phyloP scores from a whole-genome alignment of 1,140 invertebrate genomes.

The Microplitis demolitor region DNA sequence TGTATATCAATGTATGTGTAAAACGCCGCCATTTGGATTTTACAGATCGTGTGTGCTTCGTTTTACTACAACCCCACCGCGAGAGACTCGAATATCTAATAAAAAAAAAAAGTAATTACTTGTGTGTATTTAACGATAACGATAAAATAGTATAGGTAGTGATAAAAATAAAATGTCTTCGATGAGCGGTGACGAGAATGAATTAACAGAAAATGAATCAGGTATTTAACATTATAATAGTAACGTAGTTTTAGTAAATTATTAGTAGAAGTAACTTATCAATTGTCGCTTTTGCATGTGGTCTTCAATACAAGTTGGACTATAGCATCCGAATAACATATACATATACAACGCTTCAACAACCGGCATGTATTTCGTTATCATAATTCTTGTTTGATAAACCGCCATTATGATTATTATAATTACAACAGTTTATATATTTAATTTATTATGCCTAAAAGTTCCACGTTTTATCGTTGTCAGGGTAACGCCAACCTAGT shows the following conservation, averaged over 20 bases:
- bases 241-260: not conserved
- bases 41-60: too few species aligned
- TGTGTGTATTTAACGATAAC: too few species aligned
- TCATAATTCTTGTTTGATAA: conserved; percentile 7
- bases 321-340: not conserved
- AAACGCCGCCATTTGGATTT: too few species aligned
- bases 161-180: conserved; percentile 46
- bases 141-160: too few species aligned
- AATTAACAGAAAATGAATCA: conserved; percentile 44
- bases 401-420: conserved; percentile 26
- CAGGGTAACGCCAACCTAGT: conserved; percentile 7
- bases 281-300: conserved; percentile 3
- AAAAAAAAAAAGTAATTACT: too few species aligned
- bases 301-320: conserved; percentile 1
- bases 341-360: not conserved
- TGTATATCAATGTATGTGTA: too few species aligned
- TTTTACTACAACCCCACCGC: too few species aligned
- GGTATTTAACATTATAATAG: conserved; percentile 34
- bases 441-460: conserved; percentile 13
- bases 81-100: too few species aligned
- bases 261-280: not conserved
- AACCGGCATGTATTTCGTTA: not conserved
- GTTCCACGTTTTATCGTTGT: conserved; percentile 9
- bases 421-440: not conserved
- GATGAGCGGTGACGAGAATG: conserved; percentile 51